Conservation (phyloP, 1,140 invertebrate species). For the Caenorhabditis latens region DNA sequence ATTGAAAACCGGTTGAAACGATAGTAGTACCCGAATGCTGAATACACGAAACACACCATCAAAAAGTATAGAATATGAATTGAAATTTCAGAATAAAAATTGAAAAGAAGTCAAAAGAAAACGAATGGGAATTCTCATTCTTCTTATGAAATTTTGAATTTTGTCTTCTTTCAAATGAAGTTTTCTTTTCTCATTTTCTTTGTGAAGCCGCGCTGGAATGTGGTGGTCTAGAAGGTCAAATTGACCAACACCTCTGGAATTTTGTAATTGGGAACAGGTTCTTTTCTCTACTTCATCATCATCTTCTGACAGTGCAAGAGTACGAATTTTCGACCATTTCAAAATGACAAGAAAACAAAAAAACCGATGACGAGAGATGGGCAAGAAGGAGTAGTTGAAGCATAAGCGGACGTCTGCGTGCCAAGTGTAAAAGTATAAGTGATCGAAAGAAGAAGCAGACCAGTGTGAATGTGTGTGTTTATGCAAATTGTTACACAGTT, state of each 20-base stretch:
- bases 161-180: not conserved
- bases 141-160: not conserved
- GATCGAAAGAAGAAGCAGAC: constrained; percentile 5
- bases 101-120: not conserved
- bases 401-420: constrained; percentile 3
- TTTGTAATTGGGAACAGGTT: constrained; percentile 47
- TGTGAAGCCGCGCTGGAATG: constrained; percentile 55
- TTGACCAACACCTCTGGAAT: constrained; percentile 52
- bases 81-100: not conserved
- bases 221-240: constrained; percentile 46
- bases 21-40: not conserved
- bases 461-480: constrained; percentile 9
- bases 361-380: not conserved
- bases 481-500: constrained; percentile 54
- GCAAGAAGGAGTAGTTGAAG: not conserved
- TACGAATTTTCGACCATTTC: constrained; percentile 16
- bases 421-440: constrained; percentile 49
- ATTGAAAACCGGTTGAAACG: not conserved
- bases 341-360: constrained; percentile 39
- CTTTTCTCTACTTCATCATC: constrained; percentile 20
- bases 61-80: not conserved
- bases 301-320: constrained; percentile 3
- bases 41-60: constrained; percentile 43
- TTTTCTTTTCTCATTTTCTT: constrained; percentile 2
- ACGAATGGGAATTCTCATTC: not conserved